Percentiles rank a stretch among this genome's conserved stretches.
These are phyloP conservation scores for Pyrrhosoma nymphula DNA, from an alignment of 2,888 invertebrate species.

Conservation along the genomic window DNA sequence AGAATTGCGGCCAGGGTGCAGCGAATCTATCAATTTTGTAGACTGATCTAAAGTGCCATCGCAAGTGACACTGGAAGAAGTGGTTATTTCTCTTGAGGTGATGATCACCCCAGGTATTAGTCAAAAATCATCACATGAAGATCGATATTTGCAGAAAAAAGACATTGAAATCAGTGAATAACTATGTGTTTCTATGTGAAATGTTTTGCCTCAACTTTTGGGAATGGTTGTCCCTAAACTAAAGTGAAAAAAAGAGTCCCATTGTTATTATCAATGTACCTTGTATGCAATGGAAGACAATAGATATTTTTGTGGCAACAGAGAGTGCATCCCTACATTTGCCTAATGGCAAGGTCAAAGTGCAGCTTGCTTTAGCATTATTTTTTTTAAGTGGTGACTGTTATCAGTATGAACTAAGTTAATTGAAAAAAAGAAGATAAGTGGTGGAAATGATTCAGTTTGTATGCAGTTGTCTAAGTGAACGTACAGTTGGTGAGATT, in stretches of 20 bases:
- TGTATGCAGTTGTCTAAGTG: slow-evolving; percentile 13
- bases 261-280: neutral
- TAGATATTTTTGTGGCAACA: slow-evolving; percentile 64
- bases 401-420: slow-evolving; percentile 26
- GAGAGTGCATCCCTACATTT: slow-evolving; percentile 35
- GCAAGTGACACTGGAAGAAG: neutral
- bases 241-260: neutral
- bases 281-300: slow-evolving; percentile 42
- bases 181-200: slow-evolving; percentile 44
- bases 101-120: neutral
- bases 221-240: slow-evolving; percentile 28
- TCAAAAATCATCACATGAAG: slow-evolving; percentile 8
- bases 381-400: slow-evolving; percentile 56
- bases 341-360: slow-evolving; percentile 46
- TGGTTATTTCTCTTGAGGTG: slow-evolving; percentile 24
- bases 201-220: slow-evolving; percentile 17
- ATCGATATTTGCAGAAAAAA: neutral
- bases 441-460: neutral
- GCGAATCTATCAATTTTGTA: slow-evolving; percentile 25
- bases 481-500: neutral
- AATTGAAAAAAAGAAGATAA: neutral
- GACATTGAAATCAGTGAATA: slow-evolving; percentile 39
- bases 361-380: slow-evolving; percentile 58
- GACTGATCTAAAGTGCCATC: neutral
- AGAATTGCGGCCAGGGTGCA: neutral